Conservation (phyloP, 1,140 invertebrate species). For the Anastrepha obliqua region DNA sequence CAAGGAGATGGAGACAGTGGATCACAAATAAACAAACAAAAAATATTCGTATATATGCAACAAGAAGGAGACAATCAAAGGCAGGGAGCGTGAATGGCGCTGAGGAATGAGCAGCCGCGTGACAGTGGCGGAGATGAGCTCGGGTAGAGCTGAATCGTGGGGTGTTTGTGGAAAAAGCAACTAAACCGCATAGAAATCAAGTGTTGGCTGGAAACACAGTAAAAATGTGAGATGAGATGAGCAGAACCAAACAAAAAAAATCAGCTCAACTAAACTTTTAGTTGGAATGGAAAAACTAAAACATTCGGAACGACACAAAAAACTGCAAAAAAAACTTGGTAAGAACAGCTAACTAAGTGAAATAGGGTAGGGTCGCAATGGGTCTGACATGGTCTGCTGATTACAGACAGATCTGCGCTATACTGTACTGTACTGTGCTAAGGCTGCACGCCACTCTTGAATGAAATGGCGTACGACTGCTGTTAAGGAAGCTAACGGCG, state of each 20-base stretch:
- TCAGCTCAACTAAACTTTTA: background rate
- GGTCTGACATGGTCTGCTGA: slow-evolving; percentile 31
- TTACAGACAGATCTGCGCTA: slow-evolving; percentile 21
- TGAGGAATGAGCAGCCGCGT: background rate
- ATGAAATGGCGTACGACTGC: background rate
- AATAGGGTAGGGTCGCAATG: slow-evolving; percentile 42
- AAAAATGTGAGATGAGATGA: background rate
- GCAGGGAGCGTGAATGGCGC: background rate
- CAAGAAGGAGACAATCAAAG: slow-evolving; percentile 26
- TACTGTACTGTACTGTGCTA: background rate
- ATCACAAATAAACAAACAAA: background rate
- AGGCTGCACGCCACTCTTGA: background rate
- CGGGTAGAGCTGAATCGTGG: background rate
- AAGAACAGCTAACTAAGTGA: slow-evolving; percentile 23
- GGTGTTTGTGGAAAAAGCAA: background rate
- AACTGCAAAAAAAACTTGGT: background rate
- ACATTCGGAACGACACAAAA: background rate
- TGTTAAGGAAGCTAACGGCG: slow-evolving; percentile 26
- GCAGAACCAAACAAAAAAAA: background rate
- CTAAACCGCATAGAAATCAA: slow-evolving; percentile 34
- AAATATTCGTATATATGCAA: background rate
- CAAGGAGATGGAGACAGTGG: slow-evolving; percentile 31
- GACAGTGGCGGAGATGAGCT: background rate
- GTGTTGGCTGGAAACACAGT: slow-evolving; percentile 12
- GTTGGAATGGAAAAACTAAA: background rate